phyloP scores from a whole-genome alignment of 2,888 invertebrate genomes.

The Agonopterix subpropinquella region DNA sequence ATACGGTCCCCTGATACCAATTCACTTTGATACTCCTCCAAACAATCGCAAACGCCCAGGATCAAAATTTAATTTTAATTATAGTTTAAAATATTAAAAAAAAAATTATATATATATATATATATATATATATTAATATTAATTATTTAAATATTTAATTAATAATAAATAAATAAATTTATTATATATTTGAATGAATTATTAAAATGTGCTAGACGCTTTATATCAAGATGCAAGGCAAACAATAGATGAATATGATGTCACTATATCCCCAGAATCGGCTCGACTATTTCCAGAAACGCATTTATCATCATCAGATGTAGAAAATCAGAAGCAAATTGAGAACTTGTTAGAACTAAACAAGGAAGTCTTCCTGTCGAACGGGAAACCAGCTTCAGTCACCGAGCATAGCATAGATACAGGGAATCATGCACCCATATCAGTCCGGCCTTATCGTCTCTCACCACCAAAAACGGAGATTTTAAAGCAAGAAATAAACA shows the following conservation, averaged over 20 bases:
- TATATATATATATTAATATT: too few relatives aligned
- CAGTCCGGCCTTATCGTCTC: not conserved
- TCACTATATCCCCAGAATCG: not conserved
- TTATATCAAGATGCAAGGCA: not conserved
- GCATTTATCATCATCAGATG: not conserved
- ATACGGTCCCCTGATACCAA: not conserved
- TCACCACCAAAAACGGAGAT: not conserved
- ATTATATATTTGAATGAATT: not conserved
- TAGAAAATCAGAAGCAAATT: not conserved
- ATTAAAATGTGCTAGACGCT: not conserved
- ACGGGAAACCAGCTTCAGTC: not conserved
- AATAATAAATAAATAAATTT: too few relatives aligned
- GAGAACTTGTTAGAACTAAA: not conserved
- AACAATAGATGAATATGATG: not conserved
- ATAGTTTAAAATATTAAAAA: too few relatives aligned
- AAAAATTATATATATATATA: too few relatives aligned
- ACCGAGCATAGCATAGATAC: not conserved
- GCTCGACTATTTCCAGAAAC: not conserved
- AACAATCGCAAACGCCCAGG: not conserved
- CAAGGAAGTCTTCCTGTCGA: not conserved
- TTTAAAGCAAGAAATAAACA: not conserved
- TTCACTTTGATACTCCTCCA: not conserved
- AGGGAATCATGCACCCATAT: not conserved
- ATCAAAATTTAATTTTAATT: too few relatives aligned
- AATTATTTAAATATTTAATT: too few relatives aligned